These are phyloP conservation scores for Cosmorhoe ocellata DNA, from an alignment of 2,888 invertebrate species.

Conservation along the genomic window DNA sequence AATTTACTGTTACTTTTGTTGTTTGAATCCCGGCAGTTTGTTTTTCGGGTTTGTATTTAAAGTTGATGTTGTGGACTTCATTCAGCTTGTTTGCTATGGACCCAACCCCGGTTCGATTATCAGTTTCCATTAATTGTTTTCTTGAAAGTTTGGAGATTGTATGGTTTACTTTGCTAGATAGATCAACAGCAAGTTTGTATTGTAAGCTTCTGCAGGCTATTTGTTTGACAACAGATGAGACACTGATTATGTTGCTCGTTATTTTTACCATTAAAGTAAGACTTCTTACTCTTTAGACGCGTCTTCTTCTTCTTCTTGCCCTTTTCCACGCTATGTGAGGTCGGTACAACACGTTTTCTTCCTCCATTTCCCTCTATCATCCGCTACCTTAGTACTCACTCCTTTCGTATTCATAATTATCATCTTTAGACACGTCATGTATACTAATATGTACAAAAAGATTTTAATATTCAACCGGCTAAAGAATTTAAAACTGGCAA, in stretches of 20 bases:
- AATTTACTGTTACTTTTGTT: slow-evolving; percentile 68
- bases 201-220: background rate
- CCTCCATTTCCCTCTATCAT: too few species aligned
- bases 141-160: slow-evolving; percentile 15
- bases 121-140: slow-evolving; percentile 26
- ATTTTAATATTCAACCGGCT: slow-evolving; percentile 21
- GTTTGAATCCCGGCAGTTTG: slow-evolving; percentile 52
- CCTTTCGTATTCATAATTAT: too few species aligned
- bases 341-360: too few species aligned
- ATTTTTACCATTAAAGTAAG: too few species aligned
- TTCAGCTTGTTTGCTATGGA: slow-evolving; percentile 41
- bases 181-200: background rate
- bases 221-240: background rate
- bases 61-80: slow-evolving; percentile 45
- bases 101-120: slow-evolving; percentile 25
- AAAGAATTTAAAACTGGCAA: slow-evolving; percentile 64
- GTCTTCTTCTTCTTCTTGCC: too few species aligned
- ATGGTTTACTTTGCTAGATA: background rate
- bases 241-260: too few species aligned
- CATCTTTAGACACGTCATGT: too few species aligned
- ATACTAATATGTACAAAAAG: slow-evolving; percentile 1
- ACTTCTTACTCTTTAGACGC: too few species aligned
- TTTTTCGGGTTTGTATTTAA: slow-evolving; percentile 57
- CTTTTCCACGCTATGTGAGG: too few species aligned
- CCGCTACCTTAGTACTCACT: too few species aligned